Evolutionary conservation across 2,888 invertebrate genomes (phyloP).

Genomic region (Dendrolimus houi): DNA sequence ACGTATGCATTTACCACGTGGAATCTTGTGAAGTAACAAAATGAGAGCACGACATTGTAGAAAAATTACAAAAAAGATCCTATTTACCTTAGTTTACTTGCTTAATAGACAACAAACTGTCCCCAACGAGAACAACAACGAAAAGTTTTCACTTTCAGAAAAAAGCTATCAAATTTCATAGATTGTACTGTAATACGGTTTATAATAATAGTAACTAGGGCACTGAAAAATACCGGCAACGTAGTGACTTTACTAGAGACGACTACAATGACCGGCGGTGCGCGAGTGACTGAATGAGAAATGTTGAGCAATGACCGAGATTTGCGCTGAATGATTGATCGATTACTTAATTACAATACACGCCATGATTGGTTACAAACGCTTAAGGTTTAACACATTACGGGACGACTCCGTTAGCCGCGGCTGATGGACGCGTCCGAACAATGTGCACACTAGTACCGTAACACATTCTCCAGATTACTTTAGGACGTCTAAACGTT

Average conservation of each 20-base stretch:
- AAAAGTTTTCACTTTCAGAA: constrained; percentile 47
- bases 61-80: constrained; percentile 8
- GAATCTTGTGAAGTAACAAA: constrained; percentile 11
- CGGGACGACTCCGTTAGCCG: no score
- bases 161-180: constrained; percentile 34
- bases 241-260: constrained; percentile 57
- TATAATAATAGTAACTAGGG: constrained; percentile 21
- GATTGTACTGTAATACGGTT: constrained; percentile 24
- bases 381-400: no score
- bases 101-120: constrained; percentile 41
- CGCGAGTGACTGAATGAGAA: constrained; percentile 48
- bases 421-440: no score
- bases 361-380: no score
- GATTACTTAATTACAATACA: background rate
- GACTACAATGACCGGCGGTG: constrained; percentile 52
- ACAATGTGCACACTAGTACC: no score
- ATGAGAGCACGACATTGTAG: constrained; percentile 18
- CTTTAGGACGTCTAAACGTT: no score
- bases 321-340: background rate
- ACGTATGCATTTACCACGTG: constrained; percentile 20
- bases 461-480: no score
- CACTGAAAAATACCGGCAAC: constrained; percentile 53
- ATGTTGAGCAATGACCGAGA: background rate
- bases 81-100: constrained; percentile 58
- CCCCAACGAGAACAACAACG: constrained; percentile 34